Conservation (phyloP, 2,888 invertebrate species). For the Cenopis cana region DNA sequence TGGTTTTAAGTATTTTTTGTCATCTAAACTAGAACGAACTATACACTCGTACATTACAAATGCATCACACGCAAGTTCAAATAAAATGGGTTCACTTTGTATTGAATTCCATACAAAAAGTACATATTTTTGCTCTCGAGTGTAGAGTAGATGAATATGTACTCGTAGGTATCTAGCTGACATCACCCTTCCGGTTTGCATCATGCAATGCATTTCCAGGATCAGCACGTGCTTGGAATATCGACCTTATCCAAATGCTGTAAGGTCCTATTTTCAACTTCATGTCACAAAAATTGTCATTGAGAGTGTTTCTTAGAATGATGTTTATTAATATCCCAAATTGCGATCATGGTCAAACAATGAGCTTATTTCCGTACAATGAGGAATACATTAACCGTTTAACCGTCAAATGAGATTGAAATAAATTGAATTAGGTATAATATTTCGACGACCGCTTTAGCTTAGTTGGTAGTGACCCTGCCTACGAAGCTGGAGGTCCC, state of each 20-base stretch:
- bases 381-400: constrained; percentile 8
- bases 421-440: background rate
- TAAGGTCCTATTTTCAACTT: background rate
- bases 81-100: no score
- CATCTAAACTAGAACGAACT: no score
- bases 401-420: background rate
- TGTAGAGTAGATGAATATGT: no score
- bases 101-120: no score
- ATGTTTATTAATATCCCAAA: constrained; percentile 23
- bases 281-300: background rate
- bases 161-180: background rate
- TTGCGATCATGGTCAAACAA: constrained; percentile 18
- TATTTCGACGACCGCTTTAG: no score
- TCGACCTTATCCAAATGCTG: background rate
- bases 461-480: no score
- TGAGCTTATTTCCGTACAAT: constrained; percentile 21
- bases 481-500: no score
- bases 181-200: constrained; percentile 16
- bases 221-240: background rate
- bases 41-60: no score
- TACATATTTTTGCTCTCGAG: no score
- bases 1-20: no score
- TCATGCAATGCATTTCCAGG: background rate
- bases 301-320: constrained; percentile 25
- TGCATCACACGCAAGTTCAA: no score